Base-by-base conservation (phyloP, 2,113 vertebrate genomes). In the Phylloscopus trochiloides region DNA sequence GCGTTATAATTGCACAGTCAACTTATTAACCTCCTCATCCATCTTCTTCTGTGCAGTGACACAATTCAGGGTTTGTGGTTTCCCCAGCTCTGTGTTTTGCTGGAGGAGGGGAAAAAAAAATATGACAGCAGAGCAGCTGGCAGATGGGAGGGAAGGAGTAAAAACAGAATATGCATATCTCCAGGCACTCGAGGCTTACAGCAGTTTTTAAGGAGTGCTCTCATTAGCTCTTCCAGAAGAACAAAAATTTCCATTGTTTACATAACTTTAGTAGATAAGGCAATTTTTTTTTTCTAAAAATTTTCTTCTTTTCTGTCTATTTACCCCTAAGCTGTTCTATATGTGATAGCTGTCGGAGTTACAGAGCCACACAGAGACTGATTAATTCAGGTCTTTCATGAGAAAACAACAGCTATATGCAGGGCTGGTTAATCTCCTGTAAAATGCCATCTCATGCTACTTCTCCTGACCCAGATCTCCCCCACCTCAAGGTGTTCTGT, bases 11-110 rank as follows among this genome's bases (percentile, higher is more conserved):
- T 90, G 63, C 93, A 85, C n/a, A 72, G 93, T 58, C 87, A 97
- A 90, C 90, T 96, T 88, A 92, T 93, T 97, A 95, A 96, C 92
- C 79, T 91, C 68, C 43, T 42, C 86, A 79, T 90, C 68, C 86
- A 58, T 86, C 86, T 86, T 87, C 51, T 76, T 22, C 63, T 78
- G 57, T n/a, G 50, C 71, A 79, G 52, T 28, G 62, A 45, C 43
- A 70, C 4, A 2, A 57, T 67, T 72, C 81, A 72, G 45, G 4
- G 0, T 38, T 51, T 58, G 74, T 63, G 47, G 42, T 72, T 84
- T 88, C 66, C 36, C 22, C 42, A 88, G 26, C 54, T 88, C 85
- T 66, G 28, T 2, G 28, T 32, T 91, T 89, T 71, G 34, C 52
- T 68, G 67, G 42, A 90, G 34, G 15, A 83, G 17, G 19, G 22